Evolutionary conservation across 2,888 invertebrate genomes (phyloP).

Genomic region (Protonemura montana): DNA sequence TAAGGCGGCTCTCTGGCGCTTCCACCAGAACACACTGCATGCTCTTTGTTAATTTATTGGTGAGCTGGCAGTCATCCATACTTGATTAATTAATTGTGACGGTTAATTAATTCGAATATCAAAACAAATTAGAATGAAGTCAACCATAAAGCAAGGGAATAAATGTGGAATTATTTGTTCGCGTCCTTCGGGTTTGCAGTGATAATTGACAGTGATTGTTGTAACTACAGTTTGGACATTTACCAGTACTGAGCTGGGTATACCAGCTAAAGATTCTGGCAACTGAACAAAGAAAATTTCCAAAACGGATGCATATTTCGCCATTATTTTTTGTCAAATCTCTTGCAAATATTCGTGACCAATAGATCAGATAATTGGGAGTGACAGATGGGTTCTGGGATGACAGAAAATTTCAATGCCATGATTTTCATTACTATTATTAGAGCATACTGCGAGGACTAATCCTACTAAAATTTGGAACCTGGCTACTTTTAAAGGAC

Average conservation of each 20-base stretch:
- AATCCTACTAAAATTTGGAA: too few relatives aligned
- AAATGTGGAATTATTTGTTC: neutral
- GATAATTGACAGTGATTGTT: neutral
- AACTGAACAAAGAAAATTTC: neutral
- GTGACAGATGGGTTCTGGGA: neutral
- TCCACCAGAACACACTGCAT: neutral
- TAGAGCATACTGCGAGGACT: too few relatives aligned
- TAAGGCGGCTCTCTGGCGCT: neutral
- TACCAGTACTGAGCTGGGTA: neutral
- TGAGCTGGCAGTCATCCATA: neutral
- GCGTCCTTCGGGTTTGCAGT: neutral
- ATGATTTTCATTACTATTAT: too few relatives aligned
- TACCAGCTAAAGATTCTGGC: constrained; percentile 5
- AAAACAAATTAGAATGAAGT: neutral
- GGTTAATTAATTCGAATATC: neutral
- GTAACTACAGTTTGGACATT: neutral
- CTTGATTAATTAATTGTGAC: neutral
- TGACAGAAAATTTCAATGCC: neutral
- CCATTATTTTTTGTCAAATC: neutral
- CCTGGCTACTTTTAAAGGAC: too few relatives aligned
- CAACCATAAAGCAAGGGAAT: neutral
- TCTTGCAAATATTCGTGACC: neutral
- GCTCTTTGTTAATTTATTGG: neutral
- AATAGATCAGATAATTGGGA: neutral
- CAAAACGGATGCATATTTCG: neutral